Base-by-base conservation (phyloP, 2,888 invertebrate genomes). In the Brachyopa scutellaris region DNA sequence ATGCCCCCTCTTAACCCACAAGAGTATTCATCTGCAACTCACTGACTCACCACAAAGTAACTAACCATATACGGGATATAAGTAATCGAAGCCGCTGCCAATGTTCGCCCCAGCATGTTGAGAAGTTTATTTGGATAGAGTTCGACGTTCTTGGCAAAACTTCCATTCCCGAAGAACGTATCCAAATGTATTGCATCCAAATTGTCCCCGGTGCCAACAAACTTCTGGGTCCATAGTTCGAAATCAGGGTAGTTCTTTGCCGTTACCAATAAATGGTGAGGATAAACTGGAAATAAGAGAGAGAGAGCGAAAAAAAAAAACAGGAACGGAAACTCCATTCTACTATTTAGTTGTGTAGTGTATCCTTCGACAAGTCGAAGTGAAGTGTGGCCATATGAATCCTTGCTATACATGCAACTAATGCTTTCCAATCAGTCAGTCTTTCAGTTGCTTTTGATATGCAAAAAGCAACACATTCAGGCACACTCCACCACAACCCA, bases 191-290 rank as follows among this genome's bases (percentile, higher is more conserved):
- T 73, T 76, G 89, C 88, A 86, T 88, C 86, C 86, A 87, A 87
- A 87, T 89, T 89, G 84, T 88, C 87, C 79, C 85, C 80, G 80
- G 85, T 84, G 69, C 90, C 89, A 85, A 86, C 87, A 87, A 87
- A 90, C 87, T 89, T 89, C 86, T 90, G 90, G 86, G 90, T 89
- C 89, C 90, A 90, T 86, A 89, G 86, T 85, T 89, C 87, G 73
- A 88, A 88, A 87, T 87, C 87, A 85, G 82, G 82, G 42, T 31
- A 72, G 31, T 55, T 82, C 64, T 55, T 69, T 49, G 89, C 88
- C 84, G 86, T 85, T 72, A 90, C 86, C 86, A 89, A 87, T 84
- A 89, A 85, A 86, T 89, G 89, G 85, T 88, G 88, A 79, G 89
- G 89, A 86, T 89, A 89, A 85, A 89, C 89, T 89, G 61, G 51